Percentiles rank a stretch among this genome's conserved stretches.
Conservation (phyloP, 1,140 invertebrate genomes). For the Pseudomyrmex gracilis region DNA sequence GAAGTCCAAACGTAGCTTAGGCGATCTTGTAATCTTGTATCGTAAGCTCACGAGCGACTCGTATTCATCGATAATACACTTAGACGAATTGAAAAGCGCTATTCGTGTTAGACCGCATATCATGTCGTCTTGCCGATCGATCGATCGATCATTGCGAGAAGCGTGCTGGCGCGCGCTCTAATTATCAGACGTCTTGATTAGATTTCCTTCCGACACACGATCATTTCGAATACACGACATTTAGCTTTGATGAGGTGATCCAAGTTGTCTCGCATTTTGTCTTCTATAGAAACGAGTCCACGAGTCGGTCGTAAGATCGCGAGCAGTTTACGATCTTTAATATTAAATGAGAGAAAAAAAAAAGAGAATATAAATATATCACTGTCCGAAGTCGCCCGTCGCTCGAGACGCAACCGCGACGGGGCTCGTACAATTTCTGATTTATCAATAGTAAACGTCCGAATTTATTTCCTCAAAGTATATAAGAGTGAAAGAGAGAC, state of each 20-base stretch:
- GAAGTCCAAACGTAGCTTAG: constrained; percentile 40
- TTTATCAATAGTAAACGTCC: constrained; percentile 49
- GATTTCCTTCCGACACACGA: neutral
- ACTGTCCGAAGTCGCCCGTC: neutral
- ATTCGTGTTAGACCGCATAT: neutral
- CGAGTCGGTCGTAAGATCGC: constrained; percentile 61
- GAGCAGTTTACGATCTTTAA: constrained; percentile 35
- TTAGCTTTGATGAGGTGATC: neutral
- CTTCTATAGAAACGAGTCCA: constrained; percentile 25
- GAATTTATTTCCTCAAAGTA: constrained; percentile 61
- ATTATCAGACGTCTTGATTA: constrained; percentile 16
- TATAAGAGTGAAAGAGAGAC: neutral
- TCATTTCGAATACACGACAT: constrained; percentile 16
- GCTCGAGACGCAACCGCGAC: neutral
- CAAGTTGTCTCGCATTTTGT: neutral
- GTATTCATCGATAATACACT: constrained; percentile 19
- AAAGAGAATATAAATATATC: neutral
- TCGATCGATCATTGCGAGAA: constrained; percentile 5
- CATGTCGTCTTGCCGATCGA: constrained; percentile 1
- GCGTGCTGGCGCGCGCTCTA: neutral
- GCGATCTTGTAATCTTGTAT: constrained; percentile 55
- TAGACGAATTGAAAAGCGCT: neutral
- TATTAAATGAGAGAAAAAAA: constrained; percentile 6
- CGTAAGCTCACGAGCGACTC: constrained; percentile 56
- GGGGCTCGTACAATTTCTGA: constrained; percentile 26